Evolutionary conservation across 2,797 vertebrate species (phyloP), one percentile per base, ranked within the genome.

Genomic region (Psittacula echo): DNA sequence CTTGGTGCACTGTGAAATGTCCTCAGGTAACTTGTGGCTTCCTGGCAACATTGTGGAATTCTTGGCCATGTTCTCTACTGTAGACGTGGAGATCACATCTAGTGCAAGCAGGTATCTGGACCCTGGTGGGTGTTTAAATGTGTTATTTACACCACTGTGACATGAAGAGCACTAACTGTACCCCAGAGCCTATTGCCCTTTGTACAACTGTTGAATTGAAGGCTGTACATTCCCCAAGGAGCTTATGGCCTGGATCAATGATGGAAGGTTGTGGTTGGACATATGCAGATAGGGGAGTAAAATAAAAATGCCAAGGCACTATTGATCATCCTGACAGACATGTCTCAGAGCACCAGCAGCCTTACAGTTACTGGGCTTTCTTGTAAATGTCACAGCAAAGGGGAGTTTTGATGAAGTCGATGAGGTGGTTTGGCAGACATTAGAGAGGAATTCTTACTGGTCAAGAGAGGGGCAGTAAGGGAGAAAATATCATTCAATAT

Each of bases 331-430:
- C 79, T 90, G 80, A 85, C 50, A 68, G 54, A 51, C 0, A 1
- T 30, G 44, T 42, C 71, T 95, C 54, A 75, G 73, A 78, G 84
- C 39, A 75, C 62, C 34, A 81, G 30, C 42, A 81, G 24, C 54
- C 32, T 90, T 54, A 67, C 37, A 62, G n/a, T 92, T 93, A 77
- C 0, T 92, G 93, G 84, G 62, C 85, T 85, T 87, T 82, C 65
- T 82, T 88, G 29, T 79, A 93, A 94, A 90, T 94, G 71, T 93
- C 90, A 79, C 1, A 70, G 7, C 37, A 37, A 86, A 91, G 37
- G 47, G 84, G 62, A 90, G 77, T 78, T 95, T 90, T 82, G 70
- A 86, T 88, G 67, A 87, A 95, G 83, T 87, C 1, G 0, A 1
- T 93, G 74, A 73, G 30, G 27, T 90, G 68, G 42, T 58, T 84